A percentile compares a stretch with the other conserved stretches of the same genome.
Conservation (phyloP, 2,888 invertebrate genomes). For the Heliothis peltigera region DNA sequence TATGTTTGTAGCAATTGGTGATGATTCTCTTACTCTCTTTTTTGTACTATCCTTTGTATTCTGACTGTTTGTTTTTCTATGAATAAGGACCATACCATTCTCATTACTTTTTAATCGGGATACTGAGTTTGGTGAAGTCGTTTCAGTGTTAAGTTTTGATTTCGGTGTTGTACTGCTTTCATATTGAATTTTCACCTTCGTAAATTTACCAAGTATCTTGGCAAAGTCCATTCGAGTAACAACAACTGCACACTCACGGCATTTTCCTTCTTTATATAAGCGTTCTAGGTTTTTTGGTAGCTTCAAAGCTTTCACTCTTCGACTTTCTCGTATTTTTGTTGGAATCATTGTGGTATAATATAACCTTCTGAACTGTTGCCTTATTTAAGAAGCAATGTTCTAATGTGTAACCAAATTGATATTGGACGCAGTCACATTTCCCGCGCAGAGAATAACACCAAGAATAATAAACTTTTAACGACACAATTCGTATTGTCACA, state of each 20-base stretch:
- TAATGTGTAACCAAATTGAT: constrained; percentile 62
- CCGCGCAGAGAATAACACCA: constrained; percentile 82
- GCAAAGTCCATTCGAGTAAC: constrained; percentile 88
- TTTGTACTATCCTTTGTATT: constrained; percentile 75
- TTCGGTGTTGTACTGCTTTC: constrained; percentile 79
- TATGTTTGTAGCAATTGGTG: constrained; percentile 68
- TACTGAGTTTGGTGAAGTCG: constrained; percentile 68
- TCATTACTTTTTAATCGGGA: constrained; percentile 82
- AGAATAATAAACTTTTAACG: constrained; percentile 55
- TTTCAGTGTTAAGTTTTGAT: constrained; percentile 67
- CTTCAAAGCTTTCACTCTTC: constrained; percentile 74
- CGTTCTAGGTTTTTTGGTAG: constrained; percentile 81
- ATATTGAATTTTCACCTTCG: constrained; percentile 87
- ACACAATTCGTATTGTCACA: constrained; percentile 53
- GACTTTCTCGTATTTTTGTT: constrained; percentile 76
- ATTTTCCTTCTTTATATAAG: constrained; percentile 83
- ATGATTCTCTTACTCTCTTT: constrained; percentile 65
- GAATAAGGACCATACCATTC: constrained; percentile 85
- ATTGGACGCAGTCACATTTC: constrained; percentile 84
- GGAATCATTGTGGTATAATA: constrained; percentile 76
- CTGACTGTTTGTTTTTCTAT: constrained; percentile 76
- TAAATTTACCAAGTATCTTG: constrained; percentile 87
- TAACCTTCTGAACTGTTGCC: constrained; percentile 32
- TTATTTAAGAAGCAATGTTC: constrained; percentile 59
- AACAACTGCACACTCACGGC: constrained; percentile 84